Conservation (phyloP, 2,888 invertebrate species). For the Ennomos quercinarius region DNA sequence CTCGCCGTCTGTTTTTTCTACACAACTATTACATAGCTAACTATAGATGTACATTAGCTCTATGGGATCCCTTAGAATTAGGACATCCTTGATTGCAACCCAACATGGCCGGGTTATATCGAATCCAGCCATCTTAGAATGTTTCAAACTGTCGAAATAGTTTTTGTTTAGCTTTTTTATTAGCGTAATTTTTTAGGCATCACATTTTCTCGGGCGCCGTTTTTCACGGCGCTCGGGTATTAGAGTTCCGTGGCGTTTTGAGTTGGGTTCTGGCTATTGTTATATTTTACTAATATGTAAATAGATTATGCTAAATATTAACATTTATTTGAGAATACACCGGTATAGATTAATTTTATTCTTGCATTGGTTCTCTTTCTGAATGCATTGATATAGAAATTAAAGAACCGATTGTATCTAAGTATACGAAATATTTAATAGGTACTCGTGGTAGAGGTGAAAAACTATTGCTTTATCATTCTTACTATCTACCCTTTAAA, state of each 20-base stretch:
- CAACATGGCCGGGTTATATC: conserved; percentile 52
- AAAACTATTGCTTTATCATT: too few relatives aligned
- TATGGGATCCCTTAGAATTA: conserved; percentile 49
- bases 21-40: conserved; percentile 59
- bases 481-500: too few relatives aligned
- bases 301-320: too few relatives aligned
- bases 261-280: conserved; percentile 1
- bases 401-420: too few relatives aligned
- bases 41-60: conserved; percentile 51
- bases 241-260: conserved; percentile 20
- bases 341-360: too few relatives aligned
- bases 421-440: too few relatives aligned
- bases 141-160: conserved; percentile 65
- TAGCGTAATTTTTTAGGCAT: conserved; percentile 59
- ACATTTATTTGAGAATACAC: too few relatives aligned
- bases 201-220: conserved; percentile 69
- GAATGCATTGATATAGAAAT: too few relatives aligned
- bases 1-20: conserved; percentile 70
- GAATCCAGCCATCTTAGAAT: conserved; percentile 62
- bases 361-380: too few relatives aligned
- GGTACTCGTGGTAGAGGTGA: too few relatives aligned
- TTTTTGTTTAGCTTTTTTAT: conserved; percentile 48
- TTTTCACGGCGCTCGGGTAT: conserved; percentile 50
- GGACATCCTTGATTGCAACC: conserved; percentile 15
- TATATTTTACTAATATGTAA: too few relatives aligned